phyloP scores from a whole-genome alignment of 1,140 invertebrate genomes.

The Caenorhabditis tropicalis region DNA sequence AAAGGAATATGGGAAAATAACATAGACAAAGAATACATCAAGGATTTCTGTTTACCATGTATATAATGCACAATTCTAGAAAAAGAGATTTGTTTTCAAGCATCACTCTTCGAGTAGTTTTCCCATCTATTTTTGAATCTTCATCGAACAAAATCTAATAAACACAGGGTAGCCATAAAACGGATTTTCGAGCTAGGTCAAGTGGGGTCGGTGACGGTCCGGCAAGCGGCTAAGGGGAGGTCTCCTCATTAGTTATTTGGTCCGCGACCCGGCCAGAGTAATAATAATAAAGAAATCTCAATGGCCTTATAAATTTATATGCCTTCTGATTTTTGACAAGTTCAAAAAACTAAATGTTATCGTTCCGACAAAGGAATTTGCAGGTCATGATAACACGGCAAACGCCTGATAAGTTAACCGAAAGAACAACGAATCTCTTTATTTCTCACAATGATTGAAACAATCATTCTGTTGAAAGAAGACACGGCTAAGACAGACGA shows the following conservation, averaged over 20 bases:
- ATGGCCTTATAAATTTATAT: not conserved
- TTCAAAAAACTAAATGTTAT: not conserved
- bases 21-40: not conserved
- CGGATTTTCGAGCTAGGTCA: not conserved
- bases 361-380: not conserved
- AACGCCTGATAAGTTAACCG: not conserved
- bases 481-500: not conserved
- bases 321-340: not conserved
- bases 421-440: slow-evolving; percentile 8
- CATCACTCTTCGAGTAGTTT: too few relatives aligned
- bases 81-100: slow-evolving; percentile 3
- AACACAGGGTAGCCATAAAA: too few relatives aligned
- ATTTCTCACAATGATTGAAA: not conserved
- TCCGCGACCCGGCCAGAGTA: not conserved
- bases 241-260: slow-evolving; percentile 4
- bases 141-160: too few relatives aligned
- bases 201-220: not conserved
- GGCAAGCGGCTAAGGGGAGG: not conserved
- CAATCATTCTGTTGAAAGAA: not conserved
- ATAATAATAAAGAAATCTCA: not conserved
- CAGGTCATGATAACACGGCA: not conserved
- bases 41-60: not conserved
- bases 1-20: not conserved
- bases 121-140: too few relatives aligned
- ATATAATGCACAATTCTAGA: not conserved